Conservation (phyloP, 2,888 invertebrate species). For the Dryobotodes eremita region DNA sequence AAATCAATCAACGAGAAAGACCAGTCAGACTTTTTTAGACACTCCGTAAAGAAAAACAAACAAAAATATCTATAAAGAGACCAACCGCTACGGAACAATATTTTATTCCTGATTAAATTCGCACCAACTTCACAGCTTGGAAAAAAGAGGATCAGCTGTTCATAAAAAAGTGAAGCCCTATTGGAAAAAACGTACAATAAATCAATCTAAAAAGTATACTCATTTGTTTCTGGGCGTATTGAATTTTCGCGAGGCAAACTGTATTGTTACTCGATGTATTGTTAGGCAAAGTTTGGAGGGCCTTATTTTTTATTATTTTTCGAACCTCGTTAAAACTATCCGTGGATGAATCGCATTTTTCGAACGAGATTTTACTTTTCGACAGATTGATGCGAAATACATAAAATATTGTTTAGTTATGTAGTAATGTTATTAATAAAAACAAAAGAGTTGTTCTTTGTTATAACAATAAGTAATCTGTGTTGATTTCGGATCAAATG, state of each 20-base stretch:
- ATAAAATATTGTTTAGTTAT: neutral
- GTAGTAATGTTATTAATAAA: constrained; percentile 15
- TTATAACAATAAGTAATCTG: neutral
- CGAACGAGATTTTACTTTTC: constrained; percentile 35
- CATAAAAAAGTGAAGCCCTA: constrained; percentile 53
- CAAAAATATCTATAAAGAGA: constrained; percentile 10
- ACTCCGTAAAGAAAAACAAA: constrained; percentile 15
- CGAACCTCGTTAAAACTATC: constrained; percentile 75
- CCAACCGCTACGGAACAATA: constrained; percentile 35
- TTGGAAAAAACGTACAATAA: constrained; percentile 59
- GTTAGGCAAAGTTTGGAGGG: constrained; percentile 67
- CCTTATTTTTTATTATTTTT: constrained; percentile 69
- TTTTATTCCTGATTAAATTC: constrained; percentile 51
- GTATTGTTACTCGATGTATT: constrained; percentile 68
- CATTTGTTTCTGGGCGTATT: constrained; percentile 63
- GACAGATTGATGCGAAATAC: constrained; percentile 17
- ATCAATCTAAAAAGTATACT: constrained; percentile 67
- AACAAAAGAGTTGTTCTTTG: neutral
- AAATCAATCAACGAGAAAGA: constrained; percentile 18
- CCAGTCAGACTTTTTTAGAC: neutral
- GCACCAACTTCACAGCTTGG: constrained; percentile 38
- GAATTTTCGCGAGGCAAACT: constrained; percentile 64
- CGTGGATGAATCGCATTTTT: constrained; percentile 61
- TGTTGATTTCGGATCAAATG: neutral
- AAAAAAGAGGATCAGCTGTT: constrained; percentile 46